Percentiles rank a stretch among this genome's conserved stretches.
Evolutionary conservation across 2,797 vertebrate genomes (phyloP).

Genomic region (Rhynchonycteris naso): DNA sequence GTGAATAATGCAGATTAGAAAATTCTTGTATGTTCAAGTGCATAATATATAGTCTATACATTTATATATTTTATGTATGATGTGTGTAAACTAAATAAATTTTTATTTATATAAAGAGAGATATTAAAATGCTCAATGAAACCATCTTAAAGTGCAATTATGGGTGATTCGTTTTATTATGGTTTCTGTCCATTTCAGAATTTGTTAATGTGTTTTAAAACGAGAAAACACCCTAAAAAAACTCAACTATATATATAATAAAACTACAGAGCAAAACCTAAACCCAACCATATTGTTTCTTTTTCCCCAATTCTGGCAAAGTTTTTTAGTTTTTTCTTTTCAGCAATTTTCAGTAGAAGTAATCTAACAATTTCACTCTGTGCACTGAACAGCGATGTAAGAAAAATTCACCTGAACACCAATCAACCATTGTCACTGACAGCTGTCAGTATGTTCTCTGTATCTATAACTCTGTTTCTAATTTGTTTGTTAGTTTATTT

Average conservation of each 20-base stretch:
- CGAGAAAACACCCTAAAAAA: background rate
- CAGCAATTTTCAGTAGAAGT: background rate
- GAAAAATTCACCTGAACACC: background rate
- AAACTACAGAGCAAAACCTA: background rate
- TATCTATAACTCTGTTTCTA: too few relatives aligned
- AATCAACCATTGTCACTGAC: background rate
- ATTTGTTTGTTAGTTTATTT: too few relatives aligned
- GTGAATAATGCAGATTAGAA: background rate
- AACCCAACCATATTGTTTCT: background rate
- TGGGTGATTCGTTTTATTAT: background rate
- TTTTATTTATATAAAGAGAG: background rate
- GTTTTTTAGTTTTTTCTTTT: background rate
- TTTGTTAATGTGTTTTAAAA: conserved; percentile 35
- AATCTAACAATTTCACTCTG: background rate
- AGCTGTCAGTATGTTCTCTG: too few relatives aligned
- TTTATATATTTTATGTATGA: background rate
- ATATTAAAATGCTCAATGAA: background rate
- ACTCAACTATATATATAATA: background rate
- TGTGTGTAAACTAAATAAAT: background rate
- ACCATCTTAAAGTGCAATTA: background rate
- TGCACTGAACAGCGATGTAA: background rate
- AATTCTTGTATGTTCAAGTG: background rate
- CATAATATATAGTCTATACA: background rate
- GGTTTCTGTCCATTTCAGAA: conserved; percentile 16
- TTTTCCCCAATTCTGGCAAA: background rate